Base-by-base conservation (phyloP, 2,888 invertebrate species). In the Archips xylosteana region DNA sequence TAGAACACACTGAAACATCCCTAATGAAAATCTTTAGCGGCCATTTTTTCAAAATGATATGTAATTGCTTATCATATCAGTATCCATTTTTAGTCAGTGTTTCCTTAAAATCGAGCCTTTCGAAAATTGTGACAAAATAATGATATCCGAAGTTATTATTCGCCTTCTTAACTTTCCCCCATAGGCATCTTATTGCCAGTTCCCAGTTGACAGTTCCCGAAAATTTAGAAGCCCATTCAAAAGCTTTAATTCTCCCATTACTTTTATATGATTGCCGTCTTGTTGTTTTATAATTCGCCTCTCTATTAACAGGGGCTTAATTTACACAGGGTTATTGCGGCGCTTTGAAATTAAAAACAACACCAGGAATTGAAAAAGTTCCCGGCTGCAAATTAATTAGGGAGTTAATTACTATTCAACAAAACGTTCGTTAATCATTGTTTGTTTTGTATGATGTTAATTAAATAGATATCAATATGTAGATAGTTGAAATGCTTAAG, bases 231-330 rank as follows among this genome's bases (percentile, higher is more conserved):
- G 57, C 32, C 32, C 57, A 57, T 57, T 57, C 57, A 57, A 57
- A 57, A 12, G 57, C 57, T 57, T 32, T 32, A 57, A 57, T 5
- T 60, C 60, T 36, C 60, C 60, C 36, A 60, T 60, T 60, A 60
- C 36, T 60, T 34, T 60, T 60, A 57, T 60, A 60, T 13, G 36
- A 60, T 62, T 62, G 42, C 62, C 42, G 36, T 42, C 34, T 62
- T 67, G 36, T 59, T 59, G 32, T 67, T 67, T 59, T 67, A 47
- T 67, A 59, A 67, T 67, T 67, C 34, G 32, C 45, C 15, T 66
- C 54, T 47, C 45, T 59, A 67, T 57, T 32, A 67, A 45, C 59
- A 57, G 32, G 62, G 23, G 15, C 36, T 60, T n/a, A n/a, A n/a
- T n/a, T 54, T 67, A 45, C 42, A 42, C 10, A n/a, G n/a, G 47